phyloP scores from a whole-genome alignment of 2,113 vertebrate species.

The Vulpes lagopus region DNA sequence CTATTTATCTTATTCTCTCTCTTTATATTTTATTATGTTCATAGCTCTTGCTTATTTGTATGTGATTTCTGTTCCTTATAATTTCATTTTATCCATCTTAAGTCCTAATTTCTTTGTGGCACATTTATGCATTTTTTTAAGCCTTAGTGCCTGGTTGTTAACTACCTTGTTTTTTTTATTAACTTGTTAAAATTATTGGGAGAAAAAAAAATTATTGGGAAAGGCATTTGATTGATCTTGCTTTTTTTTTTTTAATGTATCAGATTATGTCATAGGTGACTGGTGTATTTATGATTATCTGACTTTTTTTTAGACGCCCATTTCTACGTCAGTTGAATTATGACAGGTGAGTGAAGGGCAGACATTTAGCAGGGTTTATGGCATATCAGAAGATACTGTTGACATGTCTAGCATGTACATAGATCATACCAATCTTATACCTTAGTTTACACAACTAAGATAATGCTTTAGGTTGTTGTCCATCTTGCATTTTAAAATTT shows the following conservation, averaged over 20 bases:
- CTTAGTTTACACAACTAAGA: background rate
- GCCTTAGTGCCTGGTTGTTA: background rate
- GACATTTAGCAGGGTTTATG: background rate
- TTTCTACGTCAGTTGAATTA: background rate
- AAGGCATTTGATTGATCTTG: background rate
- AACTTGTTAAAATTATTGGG: background rate
- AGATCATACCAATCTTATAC: background rate
- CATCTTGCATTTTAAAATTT: background rate
- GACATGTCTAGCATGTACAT: background rate
- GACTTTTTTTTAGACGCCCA: background rate
- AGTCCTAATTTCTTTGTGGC: background rate
- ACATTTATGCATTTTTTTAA: background rate
- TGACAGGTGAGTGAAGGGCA: background rate
- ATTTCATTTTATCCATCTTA: background rate
- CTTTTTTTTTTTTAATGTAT: background rate
- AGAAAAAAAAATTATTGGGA: background rate
- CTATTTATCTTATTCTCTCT: background rate
- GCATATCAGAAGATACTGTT: background rate
- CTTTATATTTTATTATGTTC: background rate
- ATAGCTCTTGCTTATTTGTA: slow-evolving; percentile 7
- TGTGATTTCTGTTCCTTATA: background rate
- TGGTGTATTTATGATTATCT: background rate
- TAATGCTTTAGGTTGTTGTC: background rate
- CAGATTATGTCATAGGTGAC: background rate
- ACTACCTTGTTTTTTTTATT: background rate